These are phyloP conservation scores for Phenganax stokvisi DNA, from an alignment of 92 coral and sea anemone species.

Conservation along the genomic window DNA sequence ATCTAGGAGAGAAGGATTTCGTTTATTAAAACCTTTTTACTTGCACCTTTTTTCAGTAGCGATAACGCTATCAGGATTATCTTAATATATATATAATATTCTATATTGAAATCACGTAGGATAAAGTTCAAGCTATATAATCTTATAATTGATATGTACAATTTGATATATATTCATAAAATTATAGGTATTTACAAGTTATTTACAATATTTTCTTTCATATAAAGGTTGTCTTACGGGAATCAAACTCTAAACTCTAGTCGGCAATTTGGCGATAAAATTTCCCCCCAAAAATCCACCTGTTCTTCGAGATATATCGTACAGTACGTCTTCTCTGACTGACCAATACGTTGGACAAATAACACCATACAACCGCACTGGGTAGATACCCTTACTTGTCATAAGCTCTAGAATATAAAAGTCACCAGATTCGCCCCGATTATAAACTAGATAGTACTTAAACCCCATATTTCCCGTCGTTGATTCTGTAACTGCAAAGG, in stretches of 20 bases:
- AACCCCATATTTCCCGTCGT: constrained; percentile 29
- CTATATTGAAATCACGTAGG: too few relatives aligned
- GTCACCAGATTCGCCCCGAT: constrained; percentile 11
- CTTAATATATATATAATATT: too few relatives aligned
- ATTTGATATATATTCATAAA: neutral
- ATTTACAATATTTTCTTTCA: neutral
- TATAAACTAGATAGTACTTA: constrained; percentile 24
- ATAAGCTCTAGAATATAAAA: constrained; percentile 57
- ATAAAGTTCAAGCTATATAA: too few relatives aligned
- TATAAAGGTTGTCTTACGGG: neutral
- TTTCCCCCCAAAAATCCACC: constrained; percentile 25
- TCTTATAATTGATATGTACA: neutral
- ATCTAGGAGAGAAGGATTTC: too few relatives aligned
- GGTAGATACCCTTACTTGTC: constrained; percentile 55
- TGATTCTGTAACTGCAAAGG: constrained; percentile 45
- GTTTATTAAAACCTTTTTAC: too few relatives aligned
- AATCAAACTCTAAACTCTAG: constrained; percentile 18
- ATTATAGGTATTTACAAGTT: neutral
- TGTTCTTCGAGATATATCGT: constrained; percentile 52
- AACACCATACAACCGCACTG: constrained; percentile 55
- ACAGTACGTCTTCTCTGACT: constrained; percentile 60
- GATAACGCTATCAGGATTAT: too few relatives aligned
- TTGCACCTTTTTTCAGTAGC: too few relatives aligned
- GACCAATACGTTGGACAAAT: constrained; percentile 71
- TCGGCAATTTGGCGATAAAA: constrained; percentile 26